A percentile compares a stretch with the other conserved stretches of the same genome.
Evolutionary conservation across 2,113 vertebrate species (phyloP).

Genomic region (Neogale vison): DNA sequence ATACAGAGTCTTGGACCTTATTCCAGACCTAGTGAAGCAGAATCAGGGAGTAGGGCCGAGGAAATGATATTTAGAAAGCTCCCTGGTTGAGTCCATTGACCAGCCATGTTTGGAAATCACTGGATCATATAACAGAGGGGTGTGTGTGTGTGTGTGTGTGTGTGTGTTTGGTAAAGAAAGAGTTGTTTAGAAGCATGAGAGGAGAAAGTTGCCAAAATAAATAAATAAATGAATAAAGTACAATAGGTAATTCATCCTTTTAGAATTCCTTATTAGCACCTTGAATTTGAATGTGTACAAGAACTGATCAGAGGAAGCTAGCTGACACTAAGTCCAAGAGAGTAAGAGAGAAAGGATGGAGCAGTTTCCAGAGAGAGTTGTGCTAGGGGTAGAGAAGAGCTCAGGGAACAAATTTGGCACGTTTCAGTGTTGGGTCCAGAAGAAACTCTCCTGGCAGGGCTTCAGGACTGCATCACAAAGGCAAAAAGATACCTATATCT

Average conservation of each 20-base stretch:
- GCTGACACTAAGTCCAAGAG: not conserved
- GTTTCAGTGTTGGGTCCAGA: not conserved
- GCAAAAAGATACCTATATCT: not conserved
- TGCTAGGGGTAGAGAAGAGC: not conserved
- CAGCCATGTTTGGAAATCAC: not conserved
- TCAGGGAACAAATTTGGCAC: not conserved
- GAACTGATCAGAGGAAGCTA: not conserved
- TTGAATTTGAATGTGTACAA: not conserved
- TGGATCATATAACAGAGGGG: not conserved
- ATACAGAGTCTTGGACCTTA: not conserved
- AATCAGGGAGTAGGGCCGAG: not conserved
- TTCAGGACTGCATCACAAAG: not conserved
- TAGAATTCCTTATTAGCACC: not conserved
- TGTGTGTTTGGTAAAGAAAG: not conserved
- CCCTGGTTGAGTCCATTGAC: not conserved
- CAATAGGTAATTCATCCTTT: not conserved
- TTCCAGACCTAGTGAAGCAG: not conserved
- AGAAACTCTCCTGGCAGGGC: not conserved
- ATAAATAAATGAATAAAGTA: not conserved
- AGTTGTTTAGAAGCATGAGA: not conserved
- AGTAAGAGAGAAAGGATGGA: not conserved
- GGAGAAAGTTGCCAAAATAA: not conserved
- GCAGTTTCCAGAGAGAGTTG: not conserved
- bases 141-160: not conserved
- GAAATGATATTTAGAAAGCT: constrained; percentile 4